phyloP scores from a whole-genome alignment of 2,797 vertebrate genomes.

The Enteromius mattozi region DNA sequence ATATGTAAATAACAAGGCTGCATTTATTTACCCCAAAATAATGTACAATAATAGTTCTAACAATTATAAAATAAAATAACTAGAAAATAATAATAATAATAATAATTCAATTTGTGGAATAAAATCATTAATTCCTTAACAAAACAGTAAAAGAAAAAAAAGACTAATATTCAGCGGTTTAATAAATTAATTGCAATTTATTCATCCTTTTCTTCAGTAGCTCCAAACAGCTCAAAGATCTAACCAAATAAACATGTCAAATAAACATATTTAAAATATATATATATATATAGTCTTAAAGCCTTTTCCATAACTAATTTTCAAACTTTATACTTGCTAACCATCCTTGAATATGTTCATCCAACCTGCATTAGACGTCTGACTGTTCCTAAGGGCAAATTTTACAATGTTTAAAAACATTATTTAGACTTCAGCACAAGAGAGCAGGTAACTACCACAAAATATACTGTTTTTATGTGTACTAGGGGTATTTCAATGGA shows the following conservation, averaged over 20 bases:
- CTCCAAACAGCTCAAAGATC: conserved; percentile 62
- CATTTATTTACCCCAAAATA: neutral
- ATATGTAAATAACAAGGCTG: neutral
- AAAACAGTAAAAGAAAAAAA: neutral
- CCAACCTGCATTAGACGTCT: conserved; percentile 11
- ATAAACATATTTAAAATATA: conserved; percentile 71
- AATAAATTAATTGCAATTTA: conserved; percentile 79
- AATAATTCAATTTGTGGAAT: neutral
- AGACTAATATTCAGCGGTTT: conserved; percentile 55
- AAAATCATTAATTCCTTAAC: neutral
- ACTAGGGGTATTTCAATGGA: neutral
- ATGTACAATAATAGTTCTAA: neutral
- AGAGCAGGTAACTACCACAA: neutral
- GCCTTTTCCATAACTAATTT: conserved; percentile 44
- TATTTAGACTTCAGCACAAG: conserved; percentile 4
- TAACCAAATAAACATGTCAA: conserved; percentile 63
- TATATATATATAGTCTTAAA: conserved; percentile 34
- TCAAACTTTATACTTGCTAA: conserved; percentile 15
- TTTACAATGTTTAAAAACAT: conserved; percentile 12
- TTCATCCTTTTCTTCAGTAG: conserved; percentile 63
- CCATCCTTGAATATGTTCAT: conserved; percentile 16
- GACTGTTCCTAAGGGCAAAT: neutral
- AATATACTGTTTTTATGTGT: neutral
- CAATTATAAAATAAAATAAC: neutral
- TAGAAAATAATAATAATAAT: neutral